Conservation (phyloP, 2,113 vertebrate species). For the Sapajus apella region DNA sequence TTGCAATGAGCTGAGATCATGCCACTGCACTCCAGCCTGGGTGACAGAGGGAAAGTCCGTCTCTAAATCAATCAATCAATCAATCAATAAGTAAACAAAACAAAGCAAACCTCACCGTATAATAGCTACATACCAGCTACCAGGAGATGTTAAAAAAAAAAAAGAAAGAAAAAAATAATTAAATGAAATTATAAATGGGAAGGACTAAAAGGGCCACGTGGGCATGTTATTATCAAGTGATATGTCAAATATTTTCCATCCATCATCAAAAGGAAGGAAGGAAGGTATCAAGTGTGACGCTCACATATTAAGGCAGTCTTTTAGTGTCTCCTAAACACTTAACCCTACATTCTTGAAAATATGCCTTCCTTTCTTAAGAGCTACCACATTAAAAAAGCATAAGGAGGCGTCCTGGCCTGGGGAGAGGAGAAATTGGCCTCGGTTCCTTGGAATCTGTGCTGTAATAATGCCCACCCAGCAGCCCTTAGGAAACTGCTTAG, state of each 20-base stretch:
- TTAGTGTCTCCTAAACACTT: neutral
- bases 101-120: no score
- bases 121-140: no score
- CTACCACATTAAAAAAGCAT: neutral
- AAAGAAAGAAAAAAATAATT: neutral
- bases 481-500: neutral
- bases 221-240: neutral
- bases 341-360: neutral
- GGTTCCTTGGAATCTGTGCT: neutral
- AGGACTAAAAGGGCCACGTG: neutral
- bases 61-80: no score
- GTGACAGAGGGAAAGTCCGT: no score
- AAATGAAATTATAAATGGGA: neutral
- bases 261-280: neutral
- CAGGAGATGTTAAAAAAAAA: no score
- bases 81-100: no score
- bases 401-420: neutral
- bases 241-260: neutral
- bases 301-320: neutral
- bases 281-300: neutral
- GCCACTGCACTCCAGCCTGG: no score
- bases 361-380: neutral
- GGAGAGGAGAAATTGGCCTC: neutral
- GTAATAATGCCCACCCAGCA: neutral
- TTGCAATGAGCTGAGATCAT: no score